Evolutionary conservation across 2,888 invertebrate genomes (phyloP).

Genomic region (Zaprionus bogoriensis): DNA sequence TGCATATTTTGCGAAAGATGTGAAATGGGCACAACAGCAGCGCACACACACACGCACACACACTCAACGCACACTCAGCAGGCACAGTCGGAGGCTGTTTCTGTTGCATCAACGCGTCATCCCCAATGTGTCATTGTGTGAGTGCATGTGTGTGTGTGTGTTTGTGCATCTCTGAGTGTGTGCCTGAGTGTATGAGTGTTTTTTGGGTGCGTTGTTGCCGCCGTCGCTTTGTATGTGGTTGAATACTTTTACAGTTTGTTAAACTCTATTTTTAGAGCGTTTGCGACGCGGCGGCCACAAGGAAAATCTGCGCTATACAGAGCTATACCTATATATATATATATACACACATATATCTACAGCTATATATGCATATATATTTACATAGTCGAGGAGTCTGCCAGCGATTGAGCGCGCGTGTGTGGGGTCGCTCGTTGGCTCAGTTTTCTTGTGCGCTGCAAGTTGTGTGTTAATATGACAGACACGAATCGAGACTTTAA

Average conservation of each 20-base stretch:
- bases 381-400: slow-evolving; percentile 9
- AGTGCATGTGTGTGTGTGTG: slow-evolving; percentile 13
- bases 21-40: slow-evolving; percentile 43
- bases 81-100: slow-evolving; percentile 21
- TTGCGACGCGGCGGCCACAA: slow-evolving; percentile 62
- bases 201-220: slow-evolving; percentile 41
- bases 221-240: slow-evolving; percentile 66
- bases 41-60: slow-evolving; percentile 18
- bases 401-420: slow-evolving; percentile 12
- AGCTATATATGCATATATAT: slow-evolving; percentile 12
- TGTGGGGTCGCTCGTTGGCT: slow-evolving; percentile 71
- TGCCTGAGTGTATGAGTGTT: slow-evolving; percentile 10
- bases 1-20: slow-evolving; percentile 49
- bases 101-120: slow-evolving; percentile 56
- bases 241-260: slow-evolving; percentile 76
- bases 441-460: slow-evolving; percentile 41
- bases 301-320: slow-evolving; percentile 49
- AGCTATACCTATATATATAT: background rate
- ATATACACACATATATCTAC: slow-evolving; percentile 1
- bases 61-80: slow-evolving; percentile 6
- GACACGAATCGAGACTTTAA: slow-evolving; percentile 58
- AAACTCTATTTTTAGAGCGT: slow-evolving; percentile 76
- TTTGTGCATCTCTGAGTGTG: no score
- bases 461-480: slow-evolving; percentile 60
- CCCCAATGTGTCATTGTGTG: slow-evolving; percentile 42